Base-by-base conservation (phyloP, 2,797 vertebrate genomes). In the Melanogrammus aeglefinus region DNA sequence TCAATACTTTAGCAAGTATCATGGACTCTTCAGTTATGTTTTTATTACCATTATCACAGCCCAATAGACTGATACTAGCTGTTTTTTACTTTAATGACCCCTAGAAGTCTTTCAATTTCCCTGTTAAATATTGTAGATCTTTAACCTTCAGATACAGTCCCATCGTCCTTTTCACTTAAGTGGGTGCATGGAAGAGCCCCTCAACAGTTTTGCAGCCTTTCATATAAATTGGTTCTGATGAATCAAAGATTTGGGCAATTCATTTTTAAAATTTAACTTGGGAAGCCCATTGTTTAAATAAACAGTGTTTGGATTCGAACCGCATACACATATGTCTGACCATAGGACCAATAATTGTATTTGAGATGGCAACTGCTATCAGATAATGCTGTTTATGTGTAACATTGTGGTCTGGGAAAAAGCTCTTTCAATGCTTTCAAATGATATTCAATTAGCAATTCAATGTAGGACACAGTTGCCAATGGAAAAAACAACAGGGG, bases 211-310 rank as follows among this genome's bases (percentile, higher is more conserved):
- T 76, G 13, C 75, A 83, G 38, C n/a, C 77, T 75, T 80, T 85
- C 75, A 77, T 78, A 83, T 24, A n/a, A 82, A 75, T 73, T 84
- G 76, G 21, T 85, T 84, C 33, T 82, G 75, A 38, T 41, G 72
- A 0, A 82, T 24, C 75, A 79, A 78, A 80, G 83, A 83, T 16
- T 83, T 88, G n/a, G n/a, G 27, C 80, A 83, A 14, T 82, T 12
- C 31, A 81, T 83, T 76, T 78, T 83, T 38, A 18, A 84, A 81
- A 82, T n/a, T 78, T 83, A 1, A 84, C 9, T n/a, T 85, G 81
- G 0, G 66, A 82, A 57, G 77, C 57, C 80, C 79, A 78, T 51
- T 78, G 73, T 81, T 83, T 84, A 75, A 82, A 82, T 2, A 82
- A 36, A 16, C 77, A 75, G 21, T 82, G 78, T 78, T 85, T 81